Evolutionary conservation across 2,113 vertebrate genomes (phyloP), one percentile per base, ranked within the genome.

Genomic region (Cyprinus carpio): DNA sequence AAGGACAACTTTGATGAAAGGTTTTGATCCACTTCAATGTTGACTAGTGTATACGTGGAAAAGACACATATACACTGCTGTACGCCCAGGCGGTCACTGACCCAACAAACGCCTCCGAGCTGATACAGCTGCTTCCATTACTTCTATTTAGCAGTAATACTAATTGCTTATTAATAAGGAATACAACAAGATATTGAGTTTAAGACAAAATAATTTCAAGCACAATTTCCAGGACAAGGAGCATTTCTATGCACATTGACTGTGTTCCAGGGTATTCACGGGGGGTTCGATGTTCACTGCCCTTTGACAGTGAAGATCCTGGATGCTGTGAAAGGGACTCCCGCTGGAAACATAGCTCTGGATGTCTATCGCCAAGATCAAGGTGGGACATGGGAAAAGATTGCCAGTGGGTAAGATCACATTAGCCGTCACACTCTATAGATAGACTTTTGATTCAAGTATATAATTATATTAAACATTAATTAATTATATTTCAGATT

Each of bases 231-330:
- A 74, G 71, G 20, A 40, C 1, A 8, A 74, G 6, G 23, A 15
- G 37, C 10, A 12, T 25, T 40, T 74, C 34, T 43, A 6, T 40
- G 4, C 34, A 43, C 10, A 74, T 74, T 37, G 29, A 49, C 6
- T 54, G 15, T 65, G 34, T 72, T 23, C 43, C 49, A 93, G 88
- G 89, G 83, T 1, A 80, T 85, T 56, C 96, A 96, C 85, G 95
- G 93, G 0, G 88, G 92, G n/a, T 92, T 94, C 1, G 93, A 96
- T 82, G 89, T 92, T 75, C 96, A 94, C 74, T 96, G 96, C 89
- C 96, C 97, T 71, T 92, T 99, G 83, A 97, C 95, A 92, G 95
- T 98, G 83, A 99, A 98, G 92, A 95, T 97, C 87, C 92, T 99
- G 72, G 96, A 99, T 75, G 96, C 97, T 1, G 95, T 98, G 65